Evolutionary conservation across 1,140 invertebrate species (phyloP), one percentile per base, ranked within the genome.

Genomic region (Ostrea edulis): DNA sequence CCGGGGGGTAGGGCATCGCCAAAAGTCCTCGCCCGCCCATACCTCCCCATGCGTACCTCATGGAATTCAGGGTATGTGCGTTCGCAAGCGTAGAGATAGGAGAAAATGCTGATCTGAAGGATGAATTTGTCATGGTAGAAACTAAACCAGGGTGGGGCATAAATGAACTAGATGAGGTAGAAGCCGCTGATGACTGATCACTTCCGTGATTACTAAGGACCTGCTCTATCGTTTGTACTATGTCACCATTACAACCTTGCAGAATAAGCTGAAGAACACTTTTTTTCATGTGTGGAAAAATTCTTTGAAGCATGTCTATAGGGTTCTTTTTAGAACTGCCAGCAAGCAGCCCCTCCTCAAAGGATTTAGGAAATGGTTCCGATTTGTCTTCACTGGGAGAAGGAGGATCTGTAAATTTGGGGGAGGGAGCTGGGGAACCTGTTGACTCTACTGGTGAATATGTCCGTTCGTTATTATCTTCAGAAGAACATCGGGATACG

Each of bases 191-290:
- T 22, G 35, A 58, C 29, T 81, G 68, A 44, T 88, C 84, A 9
- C 29, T 53, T 51, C 88, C 68, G 54, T 94, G 92, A 77, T 91
- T 93, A 87, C 91, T 93, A 25, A 94, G 88, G 20, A 94, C 91
- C 65, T 97, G 96, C 93, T 99, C 98, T 96, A 99, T 98, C 0
- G 98, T 97, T 91, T 97, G 97, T 0, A 98, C 96, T 0, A 98
- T 97, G 93, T 98, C 98, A 0, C 98, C 97, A 95, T 95, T 97
- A 95, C 95, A 96, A 86, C 96, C 95, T 88, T 96, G 96, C 5
- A 98, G 95, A 83, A 98, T 96, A 4, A 97, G 96, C 94, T 98
- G 98, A 0, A 98, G 97, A 88, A 98, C 97, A 51, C 96, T 96
- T 53, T 97, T 96, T 91, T 97, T 97, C 92, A 97, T 97, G 89